A percentile compares a stretch with the other conserved stretches of the same genome.
These are phyloP conservation scores for Athalia circularis DNA, from an alignment of 2,888 invertebrate genomes.

Conservation along the genomic window DNA sequence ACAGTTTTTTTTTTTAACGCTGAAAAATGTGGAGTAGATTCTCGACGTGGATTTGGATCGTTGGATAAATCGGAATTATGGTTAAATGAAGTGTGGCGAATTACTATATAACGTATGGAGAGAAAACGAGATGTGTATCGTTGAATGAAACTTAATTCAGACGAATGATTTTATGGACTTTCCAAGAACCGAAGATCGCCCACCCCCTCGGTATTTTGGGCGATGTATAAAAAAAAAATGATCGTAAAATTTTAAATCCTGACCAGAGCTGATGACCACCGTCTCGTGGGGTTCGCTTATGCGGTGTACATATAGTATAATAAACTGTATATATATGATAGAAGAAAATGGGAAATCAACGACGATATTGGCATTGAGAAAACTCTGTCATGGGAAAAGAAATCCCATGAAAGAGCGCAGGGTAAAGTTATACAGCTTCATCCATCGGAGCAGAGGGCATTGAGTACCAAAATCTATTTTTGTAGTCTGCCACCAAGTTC, in stretches of 20 bases:
- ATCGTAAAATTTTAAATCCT: slow-evolving; percentile 36
- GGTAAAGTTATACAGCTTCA: slow-evolving; percentile 19
- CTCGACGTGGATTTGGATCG: neutral
- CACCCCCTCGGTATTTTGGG: slow-evolving; percentile 13
- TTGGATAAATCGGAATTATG: slow-evolving; percentile 18
- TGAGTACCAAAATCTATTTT: slow-evolving; percentile 49
- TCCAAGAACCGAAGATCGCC: slow-evolving; percentile 28
- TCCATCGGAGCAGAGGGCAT: slow-evolving; percentile 34
- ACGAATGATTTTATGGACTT: slow-evolving; percentile 45
- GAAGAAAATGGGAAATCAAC: slow-evolving; percentile 38
- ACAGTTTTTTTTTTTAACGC: too few species aligned
- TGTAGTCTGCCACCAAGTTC: slow-evolving; percentile 52
- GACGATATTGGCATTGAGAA: slow-evolving; percentile 41
- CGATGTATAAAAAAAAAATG: neutral
- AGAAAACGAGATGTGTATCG: neutral
- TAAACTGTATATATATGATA: neutral
- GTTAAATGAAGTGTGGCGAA: slow-evolving; percentile 36
- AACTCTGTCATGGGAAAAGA: slow-evolving; percentile 41
- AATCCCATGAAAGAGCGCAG: slow-evolving; percentile 33
- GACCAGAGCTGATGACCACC: slow-evolving; percentile 32
- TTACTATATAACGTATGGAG: neutral
- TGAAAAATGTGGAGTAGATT: neutral
- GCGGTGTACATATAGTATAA: neutral
- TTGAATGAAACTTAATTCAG: slow-evolving; percentile 40
- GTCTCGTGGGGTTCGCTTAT: neutral